A percentile compares a stretch with the other conserved stretches of the same genome.
These are phyloP conservation scores for Ametastegia equiseti DNA, from an alignment of 2,888 invertebrate species.

Conservation along the genomic window DNA sequence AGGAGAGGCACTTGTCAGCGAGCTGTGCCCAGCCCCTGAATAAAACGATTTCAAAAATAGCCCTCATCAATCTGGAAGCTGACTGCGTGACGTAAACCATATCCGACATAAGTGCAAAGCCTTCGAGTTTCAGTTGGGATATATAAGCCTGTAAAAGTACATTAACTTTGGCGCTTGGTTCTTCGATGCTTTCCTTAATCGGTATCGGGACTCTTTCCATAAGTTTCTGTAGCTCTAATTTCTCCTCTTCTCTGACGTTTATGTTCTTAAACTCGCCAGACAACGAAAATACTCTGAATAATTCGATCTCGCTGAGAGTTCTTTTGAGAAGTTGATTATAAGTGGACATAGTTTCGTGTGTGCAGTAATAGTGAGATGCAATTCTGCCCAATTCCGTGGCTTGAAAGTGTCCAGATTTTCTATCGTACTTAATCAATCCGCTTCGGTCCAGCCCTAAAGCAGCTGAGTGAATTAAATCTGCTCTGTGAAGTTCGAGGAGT, in stretches of 20 bases:
- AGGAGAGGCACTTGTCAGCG: conserved; percentile 95
- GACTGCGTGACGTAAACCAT: conserved; percentile 99
- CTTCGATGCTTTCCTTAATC: conserved; percentile 98
- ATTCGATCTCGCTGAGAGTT: conserved; percentile 97
- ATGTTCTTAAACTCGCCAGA: conserved; percentile 97
- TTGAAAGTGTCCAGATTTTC: conserved; percentile 92
- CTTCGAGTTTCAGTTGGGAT: conserved; percentile 97
- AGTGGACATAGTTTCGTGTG: conserved; percentile 96
- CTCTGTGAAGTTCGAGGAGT: conserved; percentile 91
- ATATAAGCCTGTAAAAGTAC: conserved; percentile 98
- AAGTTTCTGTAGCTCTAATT: conserved; percentile 96
- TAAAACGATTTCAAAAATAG: conserved; percentile 98
- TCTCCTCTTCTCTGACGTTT: conserved; percentile 96
- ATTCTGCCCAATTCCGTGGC: conserved; percentile 98
- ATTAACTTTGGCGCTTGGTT: conserved; percentile 98
- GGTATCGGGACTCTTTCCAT: conserved; percentile 97
- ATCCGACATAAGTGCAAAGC: conserved; percentile 98
- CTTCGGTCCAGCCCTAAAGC: conserved; percentile 94
- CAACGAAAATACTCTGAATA: conserved; percentile 98
- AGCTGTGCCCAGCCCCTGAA: conserved; percentile 97
- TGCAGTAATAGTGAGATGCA: conserved; percentile 98
- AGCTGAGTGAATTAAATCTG: conserved; percentile 97
- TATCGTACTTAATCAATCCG: conserved; percentile 96
- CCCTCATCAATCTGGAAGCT: conserved; percentile 94
- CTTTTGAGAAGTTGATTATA: conserved; percentile 98